These are phyloP conservation scores for Entomobrya multifasciata DNA, from an alignment of 2,888 invertebrate genomes.

Conservation along the genomic window DNA sequence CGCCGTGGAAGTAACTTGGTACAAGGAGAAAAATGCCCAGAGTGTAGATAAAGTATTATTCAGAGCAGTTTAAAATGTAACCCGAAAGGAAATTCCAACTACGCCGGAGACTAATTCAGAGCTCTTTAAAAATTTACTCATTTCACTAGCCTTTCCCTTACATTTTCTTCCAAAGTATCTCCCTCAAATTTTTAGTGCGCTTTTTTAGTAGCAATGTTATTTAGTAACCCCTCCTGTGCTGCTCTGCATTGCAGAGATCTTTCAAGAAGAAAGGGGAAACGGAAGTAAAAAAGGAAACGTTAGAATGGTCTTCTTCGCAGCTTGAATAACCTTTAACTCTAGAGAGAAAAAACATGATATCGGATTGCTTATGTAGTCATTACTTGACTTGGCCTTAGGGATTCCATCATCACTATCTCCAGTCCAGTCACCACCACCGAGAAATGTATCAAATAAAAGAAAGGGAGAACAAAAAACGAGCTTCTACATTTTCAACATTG, in stretches of 20 bases:
- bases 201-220: neutral
- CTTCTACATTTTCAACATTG: conserved; percentile 39
- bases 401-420: conserved; percentile 23
- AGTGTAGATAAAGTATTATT: neutral
- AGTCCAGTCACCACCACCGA: neutral
- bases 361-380: conserved; percentile 27
- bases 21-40: neutral
- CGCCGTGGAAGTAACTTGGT: too few species aligned
- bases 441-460: neutral
- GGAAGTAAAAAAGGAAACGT: conserved; percentile 21
- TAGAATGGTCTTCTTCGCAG: conserved; percentile 21
- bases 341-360: neutral
- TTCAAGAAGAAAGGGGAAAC: conserved; percentile 3
- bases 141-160: conserved; percentile 64
- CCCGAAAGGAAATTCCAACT: conserved; percentile 20
- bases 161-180: conserved; percentile 12
- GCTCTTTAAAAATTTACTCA: conserved; percentile 74
- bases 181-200: neutral
- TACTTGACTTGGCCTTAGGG: conserved; percentile 44
- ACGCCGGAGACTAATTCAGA: conserved; percentile 68
- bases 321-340: conserved; percentile 17
- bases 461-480: neutral
- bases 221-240: conserved; percentile 14
- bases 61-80: neutral
- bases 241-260: conserved; percentile 24